Conservation (phyloP, 2,797 vertebrate genomes). For the Sebastes flavidus region DNA sequence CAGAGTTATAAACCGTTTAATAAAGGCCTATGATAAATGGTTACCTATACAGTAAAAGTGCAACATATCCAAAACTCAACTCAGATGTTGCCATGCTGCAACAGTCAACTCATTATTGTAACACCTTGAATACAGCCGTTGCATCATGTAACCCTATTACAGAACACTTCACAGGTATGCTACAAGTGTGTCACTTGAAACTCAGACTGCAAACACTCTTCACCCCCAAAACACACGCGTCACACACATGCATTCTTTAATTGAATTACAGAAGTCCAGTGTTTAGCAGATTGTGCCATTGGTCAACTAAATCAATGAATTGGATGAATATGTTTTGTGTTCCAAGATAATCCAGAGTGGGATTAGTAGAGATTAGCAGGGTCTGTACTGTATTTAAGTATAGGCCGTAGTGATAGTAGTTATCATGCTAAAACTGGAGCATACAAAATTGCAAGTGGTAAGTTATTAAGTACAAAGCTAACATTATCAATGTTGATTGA, state of each 20-base stretch:
- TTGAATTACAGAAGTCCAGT: neutral
- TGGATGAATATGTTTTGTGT: neutral
- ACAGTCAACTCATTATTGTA: neutral
- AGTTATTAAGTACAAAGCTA: neutral
- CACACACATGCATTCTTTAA: neutral
- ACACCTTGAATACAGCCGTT: neutral
- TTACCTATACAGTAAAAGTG: conserved; percentile 35
- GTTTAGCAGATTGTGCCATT: conserved; percentile 1
- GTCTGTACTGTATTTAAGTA: neutral
- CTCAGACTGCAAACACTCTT: neutral
- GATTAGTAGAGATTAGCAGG: neutral
- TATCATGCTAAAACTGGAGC: neutral
- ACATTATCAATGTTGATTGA: neutral
- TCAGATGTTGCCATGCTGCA: conserved; percentile 3
- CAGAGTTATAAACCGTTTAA: conserved; percentile 24
- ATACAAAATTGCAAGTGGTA: neutral
- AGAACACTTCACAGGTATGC: conserved; percentile 32
- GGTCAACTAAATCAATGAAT: neutral
- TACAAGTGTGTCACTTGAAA: conserved; percentile 31
- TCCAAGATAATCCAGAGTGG: neutral
- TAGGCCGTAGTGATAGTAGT: neutral
- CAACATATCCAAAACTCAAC: conserved; percentile 28
- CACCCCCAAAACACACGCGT: neutral
- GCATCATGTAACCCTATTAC: neutral
- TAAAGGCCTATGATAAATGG: conserved; percentile 20